These are phyloP conservation scores for Punctoribates punctum DNA, from an alignment of 2,888 invertebrate genomes.

Conservation along the genomic window DNA sequence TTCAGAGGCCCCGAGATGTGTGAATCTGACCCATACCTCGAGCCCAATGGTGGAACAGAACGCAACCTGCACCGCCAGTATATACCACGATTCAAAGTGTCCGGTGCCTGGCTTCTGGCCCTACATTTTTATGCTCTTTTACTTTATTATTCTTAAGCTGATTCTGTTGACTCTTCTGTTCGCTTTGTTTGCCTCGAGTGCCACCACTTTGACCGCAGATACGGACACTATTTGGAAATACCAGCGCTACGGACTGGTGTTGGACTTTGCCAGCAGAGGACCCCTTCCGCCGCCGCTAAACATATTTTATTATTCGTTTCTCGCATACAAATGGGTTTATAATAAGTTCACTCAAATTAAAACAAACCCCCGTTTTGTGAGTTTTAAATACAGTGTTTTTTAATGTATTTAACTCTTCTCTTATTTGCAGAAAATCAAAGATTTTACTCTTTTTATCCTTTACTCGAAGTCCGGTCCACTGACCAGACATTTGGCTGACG, in stretches of 20 bases:
- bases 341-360: not conserved
- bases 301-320: conserved; percentile 47
- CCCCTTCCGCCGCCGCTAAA: conserved; percentile 54
- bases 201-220: conserved; percentile 48
- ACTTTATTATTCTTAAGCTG: conserved; percentile 52
- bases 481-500: not conserved
- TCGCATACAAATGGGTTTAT: conserved; percentile 39
- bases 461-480: not conserved
- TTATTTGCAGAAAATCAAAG: not conserved
- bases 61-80: not conserved
- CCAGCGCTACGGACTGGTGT: conserved; percentile 53
- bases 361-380: not conserved
- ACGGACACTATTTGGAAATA: conserved; percentile 53
- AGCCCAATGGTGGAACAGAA: not conserved
- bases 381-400: not conserved
- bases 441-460: not conserved
- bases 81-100: conserved; percentile 40
- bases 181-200: conserved; percentile 52
- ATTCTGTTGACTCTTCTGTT: conserved; percentile 53
- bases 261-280: conserved; percentile 52
- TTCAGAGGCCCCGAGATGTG: not conserved
- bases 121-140: conserved; percentile 50
- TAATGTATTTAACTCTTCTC: not conserved
- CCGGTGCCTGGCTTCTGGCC: conserved; percentile 48
- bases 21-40: not conserved